Conservation (phyloP, 2,113 vertebrate genomes). For the Scartelaos histophorus region DNA sequence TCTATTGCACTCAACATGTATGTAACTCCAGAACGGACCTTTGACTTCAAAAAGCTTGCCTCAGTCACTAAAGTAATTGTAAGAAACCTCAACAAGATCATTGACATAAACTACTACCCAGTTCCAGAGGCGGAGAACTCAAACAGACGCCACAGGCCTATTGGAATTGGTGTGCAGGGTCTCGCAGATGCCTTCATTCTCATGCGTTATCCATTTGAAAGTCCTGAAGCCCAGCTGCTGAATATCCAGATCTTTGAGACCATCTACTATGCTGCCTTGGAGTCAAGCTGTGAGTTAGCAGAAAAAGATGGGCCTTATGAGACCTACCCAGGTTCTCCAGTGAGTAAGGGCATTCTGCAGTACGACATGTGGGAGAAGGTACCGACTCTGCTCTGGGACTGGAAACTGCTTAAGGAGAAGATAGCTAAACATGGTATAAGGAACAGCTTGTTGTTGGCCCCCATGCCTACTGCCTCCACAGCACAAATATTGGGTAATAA, state of each 20-base stretch:
- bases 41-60: constrained; percentile 88
- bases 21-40: constrained; percentile 87
- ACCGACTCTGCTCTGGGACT: constrained; percentile 90
- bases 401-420: constrained; percentile 89
- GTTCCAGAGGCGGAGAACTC: constrained; percentile 87
- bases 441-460: constrained; percentile 94
- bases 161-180: constrained; percentile 95
- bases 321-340: constrained; percentile 88
- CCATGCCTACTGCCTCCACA: constrained; percentile 97
- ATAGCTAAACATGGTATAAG: constrained; percentile 90
- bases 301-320: constrained; percentile 84
- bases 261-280: constrained; percentile 91
- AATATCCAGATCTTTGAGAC: constrained; percentile 98
- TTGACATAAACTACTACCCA: constrained; percentile 95
- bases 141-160: constrained; percentile 91
- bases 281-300: constrained; percentile 91
- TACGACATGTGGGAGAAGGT: constrained; percentile 95
- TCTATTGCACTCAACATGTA: constrained; percentile 97
- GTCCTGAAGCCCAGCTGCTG: constrained; percentile 85
- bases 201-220: constrained; percentile 94
- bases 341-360: constrained; percentile 95
- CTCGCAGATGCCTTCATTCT: constrained; percentile 95
- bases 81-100: constrained; percentile 94
- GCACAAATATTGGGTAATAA: constrained; percentile 99
- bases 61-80: constrained; percentile 92